These are phyloP conservation scores for Microctonus brassicae DNA, from an alignment of 2,888 invertebrate genomes.

Conservation along the genomic window DNA sequence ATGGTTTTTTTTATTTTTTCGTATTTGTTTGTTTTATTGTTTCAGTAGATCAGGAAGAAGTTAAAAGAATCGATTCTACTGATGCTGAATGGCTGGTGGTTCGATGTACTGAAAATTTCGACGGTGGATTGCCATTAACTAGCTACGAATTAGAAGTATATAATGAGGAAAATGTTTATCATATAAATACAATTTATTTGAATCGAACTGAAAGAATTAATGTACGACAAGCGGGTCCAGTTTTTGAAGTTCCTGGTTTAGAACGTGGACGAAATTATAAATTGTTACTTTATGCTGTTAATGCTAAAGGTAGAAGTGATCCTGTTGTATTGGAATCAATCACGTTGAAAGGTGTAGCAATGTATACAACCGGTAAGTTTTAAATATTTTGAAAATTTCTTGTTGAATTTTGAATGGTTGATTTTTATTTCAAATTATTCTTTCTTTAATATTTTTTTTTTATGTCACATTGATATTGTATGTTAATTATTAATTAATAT, in stretches of 20 bases:
- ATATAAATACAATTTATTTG: constrained; percentile 59
- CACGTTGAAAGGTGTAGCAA: constrained; percentile 87
- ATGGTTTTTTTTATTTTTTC: no score
- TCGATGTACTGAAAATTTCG: constrained; percentile 89
- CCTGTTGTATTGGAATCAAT: constrained; percentile 86
- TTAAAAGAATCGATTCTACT: constrained; percentile 58
- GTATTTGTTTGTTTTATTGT: no score
- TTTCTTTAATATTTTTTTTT: not conserved
- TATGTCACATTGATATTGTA: not conserved
- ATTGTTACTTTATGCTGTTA: constrained; percentile 86
- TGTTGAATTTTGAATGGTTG: not conserved
- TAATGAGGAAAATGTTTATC: constrained; percentile 62
- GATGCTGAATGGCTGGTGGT: constrained; percentile 83
- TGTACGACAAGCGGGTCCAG: constrained; percentile 67
- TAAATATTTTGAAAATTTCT: not conserved
- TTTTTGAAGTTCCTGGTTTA: constrained; percentile 78
- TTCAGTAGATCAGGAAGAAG: constrained; percentile 58
- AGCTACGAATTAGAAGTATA: constrained; percentile 65
- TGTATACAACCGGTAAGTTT: constrained; percentile 65
- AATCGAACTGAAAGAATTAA: constrained; percentile 58
- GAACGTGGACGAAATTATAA: constrained; percentile 83
- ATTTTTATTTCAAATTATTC: constrained; percentile 21
- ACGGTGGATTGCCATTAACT: constrained; percentile 87
- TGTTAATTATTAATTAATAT: constrained; percentile 32
- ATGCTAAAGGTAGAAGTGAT: constrained; percentile 89